phyloP scores from a whole-genome alignment of 2,797 vertebrate species.

The Fundulus diaphanus region DNA sequence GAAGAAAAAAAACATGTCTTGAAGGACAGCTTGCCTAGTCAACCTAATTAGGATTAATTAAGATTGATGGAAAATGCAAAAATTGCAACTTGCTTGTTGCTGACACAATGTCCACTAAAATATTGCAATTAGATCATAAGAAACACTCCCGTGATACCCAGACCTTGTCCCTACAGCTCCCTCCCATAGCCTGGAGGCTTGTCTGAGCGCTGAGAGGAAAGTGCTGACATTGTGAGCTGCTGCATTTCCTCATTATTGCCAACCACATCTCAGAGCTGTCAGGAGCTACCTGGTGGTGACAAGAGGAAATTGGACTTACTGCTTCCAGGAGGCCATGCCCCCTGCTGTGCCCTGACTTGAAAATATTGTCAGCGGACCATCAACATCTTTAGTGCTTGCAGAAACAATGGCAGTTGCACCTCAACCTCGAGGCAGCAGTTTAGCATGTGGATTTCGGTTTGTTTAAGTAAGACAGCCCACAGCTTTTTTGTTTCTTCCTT shows the following conservation, averaged over 20 bases:
- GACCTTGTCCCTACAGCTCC: slow-evolving; percentile 36
- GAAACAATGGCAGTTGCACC: slow-evolving; percentile 49
- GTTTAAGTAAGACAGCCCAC: slow-evolving; percentile 31
- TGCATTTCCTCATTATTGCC: slow-evolving; percentile 88
- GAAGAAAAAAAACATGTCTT: slow-evolving; percentile 10
- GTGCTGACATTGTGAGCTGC: slow-evolving; percentile 82
- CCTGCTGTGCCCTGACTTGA: slow-evolving; percentile 48
- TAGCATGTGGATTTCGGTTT: slow-evolving; percentile 46
- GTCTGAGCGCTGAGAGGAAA: slow-evolving; percentile 82
- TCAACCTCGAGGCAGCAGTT: slow-evolving; percentile 32
- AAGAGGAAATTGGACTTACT: slow-evolving; percentile 84
- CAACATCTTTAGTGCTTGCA: slow-evolving; percentile 43
- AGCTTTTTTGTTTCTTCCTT: slow-evolving; percentile 23
- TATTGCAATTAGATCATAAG: slow-evolving; percentile 88
- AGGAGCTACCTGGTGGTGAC: slow-evolving; percentile 84
- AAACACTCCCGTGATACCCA: slow-evolving; percentile 75
- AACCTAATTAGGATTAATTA: slow-evolving; percentile 16
- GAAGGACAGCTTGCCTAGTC: slow-evolving; percentile 13
- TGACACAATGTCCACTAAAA: slow-evolving; percentile 78
- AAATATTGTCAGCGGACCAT: slow-evolving; percentile 66
- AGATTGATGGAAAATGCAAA: background rate
- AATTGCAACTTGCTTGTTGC: slow-evolving; percentile 57
- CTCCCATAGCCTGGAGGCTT: slow-evolving; percentile 60
- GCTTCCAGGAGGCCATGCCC: slow-evolving; percentile 59
- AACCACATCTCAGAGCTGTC: slow-evolving; percentile 86